Evolutionary conservation across 1,140 invertebrate species (phyloP).

Genomic region (Agraylea sexmaculata): DNA sequence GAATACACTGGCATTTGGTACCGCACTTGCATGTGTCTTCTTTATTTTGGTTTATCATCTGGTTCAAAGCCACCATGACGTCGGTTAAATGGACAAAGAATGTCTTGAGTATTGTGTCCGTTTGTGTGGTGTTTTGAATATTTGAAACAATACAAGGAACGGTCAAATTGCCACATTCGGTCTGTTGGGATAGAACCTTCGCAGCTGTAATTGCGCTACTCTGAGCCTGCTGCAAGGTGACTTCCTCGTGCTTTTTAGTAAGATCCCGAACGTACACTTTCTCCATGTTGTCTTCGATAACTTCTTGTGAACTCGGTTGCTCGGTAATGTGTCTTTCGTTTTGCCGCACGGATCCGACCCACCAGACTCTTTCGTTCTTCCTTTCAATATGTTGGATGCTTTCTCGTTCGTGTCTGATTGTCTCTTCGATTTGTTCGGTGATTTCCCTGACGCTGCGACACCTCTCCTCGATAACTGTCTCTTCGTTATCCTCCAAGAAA

Average conservation of each 20-base stretch:
- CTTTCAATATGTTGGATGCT: conserved; percentile 3
- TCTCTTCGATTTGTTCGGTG: background rate
- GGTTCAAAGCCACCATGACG: conserved; percentile 30
- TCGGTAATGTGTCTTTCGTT: conserved; percentile 3
- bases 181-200: conserved; percentile 14
- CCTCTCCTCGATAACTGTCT: no score
- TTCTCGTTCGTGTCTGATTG: conserved; percentile 1
- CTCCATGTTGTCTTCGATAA: no score
- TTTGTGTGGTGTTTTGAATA: conserved; percentile 19
- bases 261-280: conserved; percentile 5
- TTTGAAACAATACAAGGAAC: conserved; percentile 13
- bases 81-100: conserved; percentile 36
- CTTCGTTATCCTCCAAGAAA: no score
- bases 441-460: background rate
- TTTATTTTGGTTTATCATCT: conserved; percentile 14
- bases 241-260: conserved; percentile 4
- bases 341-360: background rate
- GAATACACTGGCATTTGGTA: conserved; percentile 8
- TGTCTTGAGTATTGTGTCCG: conserved; percentile 29
- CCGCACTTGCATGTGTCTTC: conserved; percentile 3
- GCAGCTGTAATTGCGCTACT: conserved; percentile 13
- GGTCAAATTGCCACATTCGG: conserved; percentile 11
- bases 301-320: background rate
- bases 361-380: conserved; percentile 5
- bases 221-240: conserved; percentile 15